Base-by-base conservation (phyloP, 2,113 vertebrate genomes). In the Capricornis sumatraensis region DNA sequence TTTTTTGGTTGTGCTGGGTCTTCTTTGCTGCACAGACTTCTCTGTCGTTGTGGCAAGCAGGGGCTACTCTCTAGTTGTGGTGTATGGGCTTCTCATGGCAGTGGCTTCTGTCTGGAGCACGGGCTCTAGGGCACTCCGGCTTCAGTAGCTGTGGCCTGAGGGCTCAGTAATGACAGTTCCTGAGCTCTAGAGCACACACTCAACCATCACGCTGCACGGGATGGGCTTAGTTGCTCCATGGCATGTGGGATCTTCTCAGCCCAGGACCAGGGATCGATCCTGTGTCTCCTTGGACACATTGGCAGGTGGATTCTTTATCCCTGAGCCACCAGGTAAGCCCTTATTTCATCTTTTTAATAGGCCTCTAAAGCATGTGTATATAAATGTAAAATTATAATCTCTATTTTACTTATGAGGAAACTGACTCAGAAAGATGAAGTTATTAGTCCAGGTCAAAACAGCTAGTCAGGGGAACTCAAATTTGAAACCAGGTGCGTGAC, bases 341-440 rank as follows among this genome's bases (percentile, higher is more conserved):
- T 85, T 81, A 71, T 55, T 96, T 98, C 47, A 86, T 97, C 40
- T 67, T 88, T 43, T 52, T 30, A 84, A 79, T 30, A 84, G 71
- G 10, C 6, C 43, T 93, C 9, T n/a, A 62, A 90, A 76, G 27
- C 67, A 76, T 71, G 7, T 81, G 7, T 43, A 43, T 40, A 23
- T 40, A 74, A 23, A 74, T 2, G n/a, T 6, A 40, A 74, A 74
- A 60, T 45, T 89, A 85, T 50, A 84, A 81, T 91, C 79, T 87
- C 25, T 7, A 71, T 92, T 91, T 92, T 82, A 94, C 25, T 27
- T 47, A 50, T 36, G 45, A 95, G 47, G n/a, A 92, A 84, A 86
- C 2, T 85, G 50, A 12, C n/a, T 76, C 60, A 78, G 43, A 90
- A 30, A 19, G 23, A 83, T 52, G 27, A 95, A 86, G 16, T 81